phyloP scores from a whole-genome alignment of 2,888 invertebrate genomes.

The Sesia bembeciformis region DNA sequence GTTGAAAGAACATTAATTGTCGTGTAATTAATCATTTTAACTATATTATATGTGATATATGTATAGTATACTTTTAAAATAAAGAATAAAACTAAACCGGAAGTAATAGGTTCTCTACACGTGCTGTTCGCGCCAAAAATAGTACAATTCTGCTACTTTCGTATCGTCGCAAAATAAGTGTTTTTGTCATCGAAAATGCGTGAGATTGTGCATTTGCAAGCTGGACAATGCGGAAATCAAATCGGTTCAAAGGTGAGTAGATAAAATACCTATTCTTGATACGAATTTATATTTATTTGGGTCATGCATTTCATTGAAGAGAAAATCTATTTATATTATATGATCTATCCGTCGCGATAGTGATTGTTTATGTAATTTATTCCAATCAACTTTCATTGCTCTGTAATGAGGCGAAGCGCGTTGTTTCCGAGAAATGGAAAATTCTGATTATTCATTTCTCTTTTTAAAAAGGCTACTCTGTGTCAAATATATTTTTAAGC shows the following conservation, averaged over 20 bases:
- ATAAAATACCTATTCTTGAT: constrained; percentile 1
- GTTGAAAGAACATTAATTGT: no score
- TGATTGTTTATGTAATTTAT: not conserved
- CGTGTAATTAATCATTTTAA: no score
- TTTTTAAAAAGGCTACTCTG: no score
- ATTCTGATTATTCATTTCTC: no score
- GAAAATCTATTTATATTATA: constrained; percentile 1
- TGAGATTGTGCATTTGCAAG: constrained; percentile 94
- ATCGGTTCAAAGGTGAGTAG: constrained; percentile 88
- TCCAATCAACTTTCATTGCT: not conserved
- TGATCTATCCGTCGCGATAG: not conserved
- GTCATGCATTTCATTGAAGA: not conserved
- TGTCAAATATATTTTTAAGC: no score
- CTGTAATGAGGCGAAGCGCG: no score
- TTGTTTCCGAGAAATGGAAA: no score
- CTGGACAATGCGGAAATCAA: constrained; percentile 93
- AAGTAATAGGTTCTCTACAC: constrained; percentile 9
- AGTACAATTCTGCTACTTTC: constrained; percentile 4
- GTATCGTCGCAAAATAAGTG: not conserved
- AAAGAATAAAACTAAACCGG: constrained; percentile 6
- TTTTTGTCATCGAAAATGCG: constrained; percentile 75
- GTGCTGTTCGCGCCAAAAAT: constrained; percentile 22
- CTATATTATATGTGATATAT: no score
- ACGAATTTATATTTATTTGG: not conserved
- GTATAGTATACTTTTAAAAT: not conserved